Conservation (phyloP, 2,797 vertebrate genomes). For the Sitta carolinensis region DNA sequence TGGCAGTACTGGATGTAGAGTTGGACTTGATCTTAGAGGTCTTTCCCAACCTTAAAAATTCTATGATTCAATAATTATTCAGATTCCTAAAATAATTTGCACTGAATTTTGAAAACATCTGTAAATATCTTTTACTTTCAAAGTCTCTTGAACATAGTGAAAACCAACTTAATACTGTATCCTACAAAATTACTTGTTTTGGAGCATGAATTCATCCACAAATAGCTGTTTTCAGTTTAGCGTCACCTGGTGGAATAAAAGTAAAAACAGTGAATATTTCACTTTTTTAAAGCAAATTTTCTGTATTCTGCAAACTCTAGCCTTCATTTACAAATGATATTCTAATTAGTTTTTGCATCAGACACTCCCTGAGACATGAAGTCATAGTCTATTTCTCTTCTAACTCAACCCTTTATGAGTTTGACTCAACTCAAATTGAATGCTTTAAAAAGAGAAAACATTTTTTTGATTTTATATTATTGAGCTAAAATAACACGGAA, state of each 20-base stretch:
- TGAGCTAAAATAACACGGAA: not conserved
- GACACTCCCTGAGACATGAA: not conserved
- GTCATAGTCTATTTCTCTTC: not conserved
- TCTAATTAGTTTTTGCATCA: not conserved
- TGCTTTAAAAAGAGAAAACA: not conserved
- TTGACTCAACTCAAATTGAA: not conserved
- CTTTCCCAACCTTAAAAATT: not conserved
- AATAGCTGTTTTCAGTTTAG: not conserved
- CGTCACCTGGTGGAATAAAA: not conserved
- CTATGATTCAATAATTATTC: not conserved
- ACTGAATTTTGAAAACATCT: not conserved
- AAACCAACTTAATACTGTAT: not conserved
- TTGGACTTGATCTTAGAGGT: rapidly evolving
- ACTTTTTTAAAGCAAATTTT: not conserved
- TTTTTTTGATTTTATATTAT: not conserved
- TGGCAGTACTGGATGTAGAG: too few relatives aligned
- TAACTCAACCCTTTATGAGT: not conserved
- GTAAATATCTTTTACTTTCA: not conserved
- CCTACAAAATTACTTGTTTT: not conserved
- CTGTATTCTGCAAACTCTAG: not conserved
- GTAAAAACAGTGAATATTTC: not conserved
- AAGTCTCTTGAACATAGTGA: not conserved
- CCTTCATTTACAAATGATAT: not conserved
- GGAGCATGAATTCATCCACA: rapidly evolving
- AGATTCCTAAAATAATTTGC: not conserved